Evolutionary conservation across 2,888 invertebrate species (phyloP).

Genomic region (Psococerastis gibbosa): DNA sequence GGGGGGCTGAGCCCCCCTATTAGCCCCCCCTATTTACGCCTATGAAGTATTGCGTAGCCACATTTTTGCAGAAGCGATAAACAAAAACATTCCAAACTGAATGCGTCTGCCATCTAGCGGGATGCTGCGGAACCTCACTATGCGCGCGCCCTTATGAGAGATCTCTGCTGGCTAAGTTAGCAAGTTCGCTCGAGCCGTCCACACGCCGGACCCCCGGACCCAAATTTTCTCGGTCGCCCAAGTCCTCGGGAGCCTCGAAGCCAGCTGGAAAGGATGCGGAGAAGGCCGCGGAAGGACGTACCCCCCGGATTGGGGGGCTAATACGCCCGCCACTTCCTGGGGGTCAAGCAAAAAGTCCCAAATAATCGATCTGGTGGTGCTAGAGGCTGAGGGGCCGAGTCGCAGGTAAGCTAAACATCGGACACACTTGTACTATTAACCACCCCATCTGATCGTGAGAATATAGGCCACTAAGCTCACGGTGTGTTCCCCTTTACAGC

Average conservation of each 20-base stretch:
- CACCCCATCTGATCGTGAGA: neutral
- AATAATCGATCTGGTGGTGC: neutral
- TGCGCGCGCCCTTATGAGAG: neutral
- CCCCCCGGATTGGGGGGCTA: no score
- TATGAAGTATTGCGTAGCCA: no score
- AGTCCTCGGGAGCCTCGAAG: no score
- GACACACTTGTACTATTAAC: neutral
- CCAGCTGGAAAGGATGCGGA: no score
- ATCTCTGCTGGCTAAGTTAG: neutral
- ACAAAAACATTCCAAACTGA: no score
- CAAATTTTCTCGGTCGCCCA: no score
- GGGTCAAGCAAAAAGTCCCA: no score
- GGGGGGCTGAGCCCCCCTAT: no score
- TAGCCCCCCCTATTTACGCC: no score
- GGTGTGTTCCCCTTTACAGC: neutral
- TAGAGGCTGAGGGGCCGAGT: neutral
- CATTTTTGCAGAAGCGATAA: no score
- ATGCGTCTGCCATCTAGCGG: neutral
- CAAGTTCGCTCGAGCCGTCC: neutral
- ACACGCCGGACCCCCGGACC: neutral
- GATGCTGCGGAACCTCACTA: neutral
- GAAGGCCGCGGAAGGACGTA: no score
- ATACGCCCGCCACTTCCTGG: no score
- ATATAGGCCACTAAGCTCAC: neutral
- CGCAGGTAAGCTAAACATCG: neutral